Evolutionary conservation across 2,888 invertebrate genomes (phyloP).

Genomic region (Smittia aterrima): DNA sequence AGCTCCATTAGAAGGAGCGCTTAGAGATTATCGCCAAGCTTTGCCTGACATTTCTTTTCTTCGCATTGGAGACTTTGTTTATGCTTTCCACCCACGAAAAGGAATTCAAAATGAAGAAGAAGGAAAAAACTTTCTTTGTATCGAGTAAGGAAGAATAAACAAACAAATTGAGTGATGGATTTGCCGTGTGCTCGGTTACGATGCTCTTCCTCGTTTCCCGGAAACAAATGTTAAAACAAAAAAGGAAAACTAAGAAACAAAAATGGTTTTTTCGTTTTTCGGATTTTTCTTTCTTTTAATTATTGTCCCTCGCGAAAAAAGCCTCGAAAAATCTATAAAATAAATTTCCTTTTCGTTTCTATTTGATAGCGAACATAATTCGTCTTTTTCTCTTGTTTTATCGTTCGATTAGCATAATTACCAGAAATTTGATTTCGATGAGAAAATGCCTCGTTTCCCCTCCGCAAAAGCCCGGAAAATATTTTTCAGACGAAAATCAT

Average conservation of each 20-base stretch:
- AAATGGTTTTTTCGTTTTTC: too few relatives aligned
- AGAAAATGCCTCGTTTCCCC: background rate
- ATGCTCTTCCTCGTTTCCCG: too few relatives aligned
- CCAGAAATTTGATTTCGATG: conserved; percentile 24
- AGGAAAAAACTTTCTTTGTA: background rate
- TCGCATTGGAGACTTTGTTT: too few relatives aligned
- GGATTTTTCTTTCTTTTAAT: background rate
- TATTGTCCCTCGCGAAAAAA: background rate
- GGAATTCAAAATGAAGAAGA: too few relatives aligned
- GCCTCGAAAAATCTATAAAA: background rate
- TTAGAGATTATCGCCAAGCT: background rate
- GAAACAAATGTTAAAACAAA: too few relatives aligned
- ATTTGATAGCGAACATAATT: conserved; percentile 21
- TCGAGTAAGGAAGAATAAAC: too few relatives aligned
- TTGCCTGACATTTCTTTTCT: background rate
- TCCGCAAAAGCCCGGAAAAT: background rate
- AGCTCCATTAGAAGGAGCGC: background rate
- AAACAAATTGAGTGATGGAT: conserved; percentile 13
- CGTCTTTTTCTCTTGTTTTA: background rate
- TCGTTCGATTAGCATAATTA: conserved; percentile 34
- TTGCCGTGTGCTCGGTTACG: background rate
- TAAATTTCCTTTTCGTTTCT: conserved; percentile 23
- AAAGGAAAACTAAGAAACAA: too few relatives aligned
- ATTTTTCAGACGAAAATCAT: background rate
- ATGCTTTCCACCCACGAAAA: too few relatives aligned